Conservation (phyloP, 2,888 invertebrate genomes). For the Diogma glabrata region DNA sequence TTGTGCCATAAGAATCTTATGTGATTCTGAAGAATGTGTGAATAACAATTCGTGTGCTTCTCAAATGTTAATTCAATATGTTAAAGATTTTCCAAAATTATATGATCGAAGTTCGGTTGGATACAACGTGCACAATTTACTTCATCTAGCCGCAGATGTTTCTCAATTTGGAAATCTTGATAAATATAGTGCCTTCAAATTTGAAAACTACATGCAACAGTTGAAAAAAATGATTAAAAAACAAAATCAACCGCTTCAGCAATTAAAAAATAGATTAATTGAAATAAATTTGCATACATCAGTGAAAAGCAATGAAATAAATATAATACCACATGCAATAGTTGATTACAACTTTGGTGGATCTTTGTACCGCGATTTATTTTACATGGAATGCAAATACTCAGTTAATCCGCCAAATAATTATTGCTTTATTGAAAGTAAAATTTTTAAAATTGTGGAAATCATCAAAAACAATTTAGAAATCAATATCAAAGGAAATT, state of each 20-base stretch:
- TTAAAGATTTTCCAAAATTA: not conserved
- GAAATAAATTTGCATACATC: not conserved
- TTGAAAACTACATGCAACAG: not conserved
- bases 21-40: not conserved
- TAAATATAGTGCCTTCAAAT: too few relatives aligned
- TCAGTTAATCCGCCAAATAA: not conserved
- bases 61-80: not conserved
- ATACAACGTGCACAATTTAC: not conserved
- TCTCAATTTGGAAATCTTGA: too few relatives aligned
- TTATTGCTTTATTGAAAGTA: conserved; percentile 1
- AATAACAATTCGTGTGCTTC: not conserved
- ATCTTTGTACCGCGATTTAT: not conserved
- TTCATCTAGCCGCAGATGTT: too few relatives aligned
- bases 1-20: not conserved
- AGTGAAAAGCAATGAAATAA: too few relatives aligned
- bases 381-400: not conserved
- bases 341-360: too few relatives aligned
- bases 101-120: not conserved
- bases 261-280: not conserved
- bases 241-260: too few relatives aligned
- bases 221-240: not conserved
- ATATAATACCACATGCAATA: too few relatives aligned
- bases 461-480: not conserved
- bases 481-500: not conserved
- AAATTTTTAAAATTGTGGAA: not conserved